Conservation (phyloP, 2,113 vertebrate species). For the Gymnocephalus cernua region DNA sequence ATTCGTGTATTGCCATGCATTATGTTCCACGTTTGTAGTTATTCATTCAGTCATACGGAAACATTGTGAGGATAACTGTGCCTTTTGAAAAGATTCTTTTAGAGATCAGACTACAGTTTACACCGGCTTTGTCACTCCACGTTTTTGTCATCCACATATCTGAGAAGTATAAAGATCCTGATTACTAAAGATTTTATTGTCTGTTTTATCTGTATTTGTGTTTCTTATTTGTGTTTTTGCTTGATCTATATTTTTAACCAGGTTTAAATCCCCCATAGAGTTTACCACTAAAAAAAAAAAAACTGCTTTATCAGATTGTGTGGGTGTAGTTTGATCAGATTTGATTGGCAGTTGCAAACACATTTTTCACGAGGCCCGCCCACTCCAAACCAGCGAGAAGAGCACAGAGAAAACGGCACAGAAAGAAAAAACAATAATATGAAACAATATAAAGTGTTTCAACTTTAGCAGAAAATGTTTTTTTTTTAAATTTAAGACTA, state of each 20-base stretch:
- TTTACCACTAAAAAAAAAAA: neutral
- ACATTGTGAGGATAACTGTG: neutral
- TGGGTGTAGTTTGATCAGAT: neutral
- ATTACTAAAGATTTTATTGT: neutral
- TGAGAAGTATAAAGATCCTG: conserved; percentile 2
- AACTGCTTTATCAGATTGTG: neutral
- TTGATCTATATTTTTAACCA: neutral
- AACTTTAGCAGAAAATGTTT: neutral
- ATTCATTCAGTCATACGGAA: conserved; percentile 11
- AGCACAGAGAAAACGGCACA: neutral
- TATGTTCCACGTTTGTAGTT: conserved; percentile 8
- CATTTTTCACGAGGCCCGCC: too few relatives aligned
- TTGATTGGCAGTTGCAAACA: neutral
- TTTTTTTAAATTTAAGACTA: too few relatives aligned
- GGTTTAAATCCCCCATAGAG: neutral
- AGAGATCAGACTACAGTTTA: conserved; percentile 8
- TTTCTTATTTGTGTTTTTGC: neutral
- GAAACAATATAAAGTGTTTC: neutral
- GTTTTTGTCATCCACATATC: conserved; percentile 1
- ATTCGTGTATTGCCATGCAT: conserved; percentile 14
- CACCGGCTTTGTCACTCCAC: conserved; percentile 3
- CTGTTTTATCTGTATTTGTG: neutral
- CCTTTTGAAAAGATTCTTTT: conserved; percentile 16
- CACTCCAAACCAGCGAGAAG: neutral
- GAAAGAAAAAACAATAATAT: neutral